These are phyloP conservation scores for Ceratina calcarata DNA, from an alignment of 1,140 invertebrate species.

Conservation along the genomic window DNA sequence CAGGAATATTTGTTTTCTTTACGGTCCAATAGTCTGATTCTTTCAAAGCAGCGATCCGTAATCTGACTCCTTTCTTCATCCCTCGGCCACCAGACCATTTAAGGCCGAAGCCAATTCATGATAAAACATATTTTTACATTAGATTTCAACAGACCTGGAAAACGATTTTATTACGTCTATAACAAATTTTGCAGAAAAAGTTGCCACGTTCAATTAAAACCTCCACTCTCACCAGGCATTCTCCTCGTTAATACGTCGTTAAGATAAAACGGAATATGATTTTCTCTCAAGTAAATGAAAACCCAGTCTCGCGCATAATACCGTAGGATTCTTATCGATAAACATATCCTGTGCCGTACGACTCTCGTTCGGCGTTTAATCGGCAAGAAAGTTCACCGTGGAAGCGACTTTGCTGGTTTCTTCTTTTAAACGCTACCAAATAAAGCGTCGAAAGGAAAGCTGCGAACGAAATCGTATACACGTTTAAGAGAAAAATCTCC, in stretches of 20 bases:
- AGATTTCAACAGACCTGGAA: too few species aligned
- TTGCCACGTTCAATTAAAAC: too few species aligned
- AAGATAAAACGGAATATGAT: too few species aligned
- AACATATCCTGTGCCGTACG: neutral
- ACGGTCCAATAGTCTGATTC: neutral
- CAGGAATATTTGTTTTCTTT: constrained; percentile 2
- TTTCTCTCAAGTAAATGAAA: too few species aligned
- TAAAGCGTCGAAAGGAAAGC: constrained; percentile 42
- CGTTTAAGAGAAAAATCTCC: constrained; percentile 37
- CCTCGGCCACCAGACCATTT: neutral
- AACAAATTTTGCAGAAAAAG: too few species aligned
- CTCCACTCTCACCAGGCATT: too few species aligned
- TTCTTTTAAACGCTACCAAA: constrained; percentile 14
- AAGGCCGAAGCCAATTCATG: neutral
- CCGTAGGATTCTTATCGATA: neutral
- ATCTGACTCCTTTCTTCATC: neutral
- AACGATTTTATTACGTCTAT: too few species aligned
- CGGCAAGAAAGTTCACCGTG: constrained; percentile 20
- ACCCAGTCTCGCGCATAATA: neutral
- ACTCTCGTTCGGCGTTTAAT: constrained; percentile 1
- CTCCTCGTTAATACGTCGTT: too few species aligned
- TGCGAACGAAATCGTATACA: constrained; percentile 19
- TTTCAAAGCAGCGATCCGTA: neutral
- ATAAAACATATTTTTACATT: too few species aligned
- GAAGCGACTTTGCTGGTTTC: neutral